phyloP scores from a whole-genome alignment of 2,888 invertebrate genomes.

The Xylota sylvarum region DNA sequence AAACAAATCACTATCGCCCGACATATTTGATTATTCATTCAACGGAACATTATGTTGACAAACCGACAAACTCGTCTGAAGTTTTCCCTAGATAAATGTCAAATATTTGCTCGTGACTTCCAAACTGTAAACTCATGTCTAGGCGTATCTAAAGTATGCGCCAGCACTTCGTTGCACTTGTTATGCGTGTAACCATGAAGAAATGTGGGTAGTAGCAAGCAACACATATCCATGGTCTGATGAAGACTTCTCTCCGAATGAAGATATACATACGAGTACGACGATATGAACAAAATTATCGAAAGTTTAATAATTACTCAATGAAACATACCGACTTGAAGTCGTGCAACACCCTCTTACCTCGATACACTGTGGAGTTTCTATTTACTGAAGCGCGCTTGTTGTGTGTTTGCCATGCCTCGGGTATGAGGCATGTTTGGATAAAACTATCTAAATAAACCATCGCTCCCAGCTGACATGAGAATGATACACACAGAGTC shows the following conservation, averaged over 20 bases:
- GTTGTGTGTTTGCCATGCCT: conserved; percentile 57
- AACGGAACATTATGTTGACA: conserved; percentile 63
- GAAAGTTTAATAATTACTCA: conserved; percentile 72
- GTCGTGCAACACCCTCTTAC: conserved; percentile 47
- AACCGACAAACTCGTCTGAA: conserved; percentile 41
- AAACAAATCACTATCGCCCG: conserved; percentile 14
- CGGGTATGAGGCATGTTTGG: conserved; percentile 59
- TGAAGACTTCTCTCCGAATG: conserved; percentile 52
- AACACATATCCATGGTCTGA: conserved; percentile 8
- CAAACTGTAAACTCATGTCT: conserved; percentile 40
- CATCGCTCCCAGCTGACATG: conserved; percentile 69
- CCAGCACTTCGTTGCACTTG: conserved; percentile 42
- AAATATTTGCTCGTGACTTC: conserved; percentile 59
- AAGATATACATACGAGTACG: background rate
- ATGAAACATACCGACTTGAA: conserved; percentile 52
- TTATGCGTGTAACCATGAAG: conserved; percentile 41
- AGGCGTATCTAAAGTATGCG: conserved; percentile 8
- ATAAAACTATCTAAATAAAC: conserved; percentile 73
- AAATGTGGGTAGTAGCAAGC: conserved; percentile 36
- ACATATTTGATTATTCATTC: conserved; percentile 64
- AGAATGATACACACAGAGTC: conserved; percentile 56
- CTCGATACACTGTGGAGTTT: conserved; percentile 62
- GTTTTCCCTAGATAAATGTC: conserved; percentile 50
- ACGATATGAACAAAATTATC: conserved; percentile 62
- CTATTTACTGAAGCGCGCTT: conserved; percentile 63